These are phyloP conservation scores for Thymallus thymallus DNA, from an alignment of 2,113 vertebrate species.

Conservation along the genomic window DNA sequence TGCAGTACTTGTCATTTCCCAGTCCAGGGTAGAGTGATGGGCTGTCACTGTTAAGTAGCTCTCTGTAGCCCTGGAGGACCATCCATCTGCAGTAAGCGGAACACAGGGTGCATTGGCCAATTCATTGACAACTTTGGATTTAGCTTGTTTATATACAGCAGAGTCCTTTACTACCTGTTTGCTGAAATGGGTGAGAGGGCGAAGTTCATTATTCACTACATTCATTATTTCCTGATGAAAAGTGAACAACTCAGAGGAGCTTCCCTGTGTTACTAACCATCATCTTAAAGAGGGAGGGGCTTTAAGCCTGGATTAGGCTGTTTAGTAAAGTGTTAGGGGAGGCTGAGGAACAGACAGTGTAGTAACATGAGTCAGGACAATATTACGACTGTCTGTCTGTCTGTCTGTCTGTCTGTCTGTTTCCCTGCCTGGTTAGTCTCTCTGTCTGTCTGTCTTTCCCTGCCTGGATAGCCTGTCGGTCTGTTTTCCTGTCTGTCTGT, in stretches of 20 bases:
- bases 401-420: neutral
- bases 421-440: neutral
- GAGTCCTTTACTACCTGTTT: no score
- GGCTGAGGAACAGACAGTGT: neutral
- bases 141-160: no score
- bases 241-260: neutral
- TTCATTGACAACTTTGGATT: no score
- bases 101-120: no score
- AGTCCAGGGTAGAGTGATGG: no score
- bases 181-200: no score
- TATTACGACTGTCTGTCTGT: neutral
- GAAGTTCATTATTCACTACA: no score
- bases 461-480: neutral
- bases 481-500: neutral
- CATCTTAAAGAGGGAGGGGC: slow-evolving; percentile 17
- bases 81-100: no score
- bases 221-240: neutral
- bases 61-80: no score
- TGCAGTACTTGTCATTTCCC: no score
- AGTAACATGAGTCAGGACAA: neutral
- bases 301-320: slow-evolving; percentile 22
- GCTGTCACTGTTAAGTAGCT: no score
- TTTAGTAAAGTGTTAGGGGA: slow-evolving; percentile 14
- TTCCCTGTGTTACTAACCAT: slow-evolving; percentile 15
- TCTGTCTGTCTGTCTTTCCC: neutral